Conservation (phyloP, 1,140 invertebrate genomes). For the Leptopilina boulardi region DNA sequence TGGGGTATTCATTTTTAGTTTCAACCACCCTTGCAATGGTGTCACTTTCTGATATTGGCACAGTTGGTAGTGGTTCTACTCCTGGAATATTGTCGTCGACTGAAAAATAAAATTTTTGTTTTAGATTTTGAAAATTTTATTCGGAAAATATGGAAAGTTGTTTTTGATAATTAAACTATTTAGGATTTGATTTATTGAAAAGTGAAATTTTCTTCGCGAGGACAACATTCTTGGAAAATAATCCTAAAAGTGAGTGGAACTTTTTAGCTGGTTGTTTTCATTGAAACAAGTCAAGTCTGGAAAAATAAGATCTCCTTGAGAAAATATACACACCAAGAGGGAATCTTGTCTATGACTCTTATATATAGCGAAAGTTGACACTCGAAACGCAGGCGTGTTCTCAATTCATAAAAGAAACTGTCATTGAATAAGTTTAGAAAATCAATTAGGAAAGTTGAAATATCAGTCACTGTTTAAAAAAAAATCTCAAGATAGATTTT, state of each 20-base stretch:
- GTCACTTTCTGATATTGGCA: slow-evolving; percentile 23
- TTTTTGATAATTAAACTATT: background rate
- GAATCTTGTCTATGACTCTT: slow-evolving; percentile 15
- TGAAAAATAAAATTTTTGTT: slow-evolving; percentile 43
- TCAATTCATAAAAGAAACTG: slow-evolving; percentile 9
- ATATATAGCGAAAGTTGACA: slow-evolving; percentile 32
- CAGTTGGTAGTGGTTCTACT: slow-evolving; percentile 56
- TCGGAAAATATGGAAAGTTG: too few species aligned
- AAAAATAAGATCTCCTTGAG: slow-evolving; percentile 28
- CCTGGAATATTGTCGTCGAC: slow-evolving; percentile 49
- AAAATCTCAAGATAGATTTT: background rate
- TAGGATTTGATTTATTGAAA: background rate
- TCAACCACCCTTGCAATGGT: slow-evolving; percentile 35
- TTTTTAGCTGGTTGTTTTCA: background rate
- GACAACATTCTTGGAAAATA: background rate
- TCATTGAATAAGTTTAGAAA: slow-evolving; percentile 29
- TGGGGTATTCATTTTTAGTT: slow-evolving; percentile 53
- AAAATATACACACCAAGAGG: background rate
- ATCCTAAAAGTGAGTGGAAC: slow-evolving; percentile 28
- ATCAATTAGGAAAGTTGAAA: slow-evolving; percentile 22
- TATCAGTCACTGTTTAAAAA: background rate
- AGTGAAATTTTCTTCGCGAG: slow-evolving; percentile 2
- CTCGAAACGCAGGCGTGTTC: slow-evolving; percentile 30
- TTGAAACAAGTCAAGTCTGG: slow-evolving; percentile 3
- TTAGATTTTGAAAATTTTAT: background rate